Evolutionary conservation across 2,888 invertebrate species (phyloP), one percentile per base, ranked within the genome.

Genomic region (Plebejus anna): DNA sequence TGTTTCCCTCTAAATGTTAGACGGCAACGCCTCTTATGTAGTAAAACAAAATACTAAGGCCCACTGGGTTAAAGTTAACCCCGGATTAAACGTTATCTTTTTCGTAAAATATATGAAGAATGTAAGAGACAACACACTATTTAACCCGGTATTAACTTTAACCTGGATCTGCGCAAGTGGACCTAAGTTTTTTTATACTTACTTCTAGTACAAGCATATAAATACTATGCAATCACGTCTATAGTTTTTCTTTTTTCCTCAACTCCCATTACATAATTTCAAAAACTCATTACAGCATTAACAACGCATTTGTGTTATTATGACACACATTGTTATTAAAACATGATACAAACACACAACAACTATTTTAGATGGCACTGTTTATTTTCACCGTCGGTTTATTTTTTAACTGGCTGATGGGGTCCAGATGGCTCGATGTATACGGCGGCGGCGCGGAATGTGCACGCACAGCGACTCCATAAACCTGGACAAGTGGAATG

Each of bases 391-490:
- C 85, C 84, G 84, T 85, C 85, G 87, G 91, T 92, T 92, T 92
- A 88, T 93, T 92, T 93, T 90, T 84, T 88, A 82, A 87, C 87
- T 88, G 86, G 84, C 88, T 91, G 92, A 93, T 91, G 86, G 88
- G 85, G 88, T 84, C 89, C 93, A 93, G 93, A 93, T 93, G 93
- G 92, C 89, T 88, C 88, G 89, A 83, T 85, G 87, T 86, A 85
- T 32, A 32, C 32, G 2, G 32, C 85, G 85, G 87, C 85, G 81
- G 84, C 85, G 86, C 84, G 87, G 88, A 90, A 89, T 89, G 89
- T 89, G 88, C 88, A 89, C 55, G 73, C 89, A 86, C 87, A 55
- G 85, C 85, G 84, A 82, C 85, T 85, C 82, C 86, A 86, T 88
- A 89, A 87, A 87, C 84, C 85, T 81, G 79, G 82, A 85, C 85